Percentiles rank a stretch among this genome's conserved stretches.
These are phyloP conservation scores for Sporophila hypoxantha DNA, from an alignment of 2,113 vertebrate species.

Conservation along the genomic window DNA sequence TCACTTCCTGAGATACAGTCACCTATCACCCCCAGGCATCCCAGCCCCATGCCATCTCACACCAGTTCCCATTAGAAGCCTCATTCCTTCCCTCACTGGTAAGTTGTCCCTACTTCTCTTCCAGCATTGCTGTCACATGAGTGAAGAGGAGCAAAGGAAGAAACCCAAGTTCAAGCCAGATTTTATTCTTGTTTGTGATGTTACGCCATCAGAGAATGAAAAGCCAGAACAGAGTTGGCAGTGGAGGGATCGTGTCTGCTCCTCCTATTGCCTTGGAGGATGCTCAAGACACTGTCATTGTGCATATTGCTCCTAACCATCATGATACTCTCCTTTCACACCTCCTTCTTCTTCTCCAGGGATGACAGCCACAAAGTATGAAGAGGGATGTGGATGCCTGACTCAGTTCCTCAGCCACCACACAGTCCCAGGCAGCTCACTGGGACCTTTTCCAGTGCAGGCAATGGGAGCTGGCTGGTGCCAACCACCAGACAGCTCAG, in stretches of 20 bases:
- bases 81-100: not conserved
- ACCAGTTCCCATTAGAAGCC: not conserved
- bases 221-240: not conserved
- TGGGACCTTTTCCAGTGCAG: not conserved
- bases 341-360: not conserved
- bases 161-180: not conserved
- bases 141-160: not conserved
- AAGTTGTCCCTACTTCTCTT: not conserved
- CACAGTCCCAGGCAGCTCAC: not conserved
- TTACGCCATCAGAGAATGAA: not conserved
- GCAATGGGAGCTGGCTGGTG: not conserved
- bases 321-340: not conserved
- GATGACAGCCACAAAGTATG: not conserved
- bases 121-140: not conserved
- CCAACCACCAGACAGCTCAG: not conserved
- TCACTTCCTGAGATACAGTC: not conserved
- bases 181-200: not conserved
- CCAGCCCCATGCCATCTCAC: not conserved
- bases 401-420: not conserved
- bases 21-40: not conserved
- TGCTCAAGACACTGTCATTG: not conserved
- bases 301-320: not conserved
- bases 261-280: not conserved
- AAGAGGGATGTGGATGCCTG: not conserved
- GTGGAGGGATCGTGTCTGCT: not conserved